Conservation (phyloP, 1,140 invertebrate genomes). For the Polypedilum pembai region DNA sequence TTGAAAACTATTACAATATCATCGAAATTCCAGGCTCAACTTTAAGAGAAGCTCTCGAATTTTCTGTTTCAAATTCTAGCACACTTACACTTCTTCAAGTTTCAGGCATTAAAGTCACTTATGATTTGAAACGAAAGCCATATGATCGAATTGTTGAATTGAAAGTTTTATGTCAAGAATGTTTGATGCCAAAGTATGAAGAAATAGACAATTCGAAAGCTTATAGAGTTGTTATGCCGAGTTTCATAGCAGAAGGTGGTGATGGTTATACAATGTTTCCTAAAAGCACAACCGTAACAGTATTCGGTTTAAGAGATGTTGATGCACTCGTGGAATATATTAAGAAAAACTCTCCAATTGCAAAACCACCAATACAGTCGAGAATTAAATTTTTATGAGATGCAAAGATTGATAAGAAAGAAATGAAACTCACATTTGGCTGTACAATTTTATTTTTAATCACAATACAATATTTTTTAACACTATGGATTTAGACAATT, state of each 20-base stretch:
- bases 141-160: conserved; percentile 52
- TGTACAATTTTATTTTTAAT: no score
- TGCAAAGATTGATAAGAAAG: no score
- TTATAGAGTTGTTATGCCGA: conserved; percentile 55
- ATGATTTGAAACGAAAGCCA: conserved; percentile 46
- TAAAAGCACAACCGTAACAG: no score
- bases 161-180: conserved; percentile 51
- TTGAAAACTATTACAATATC: conserved; percentile 60
- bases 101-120: conserved; percentile 45
- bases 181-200: conserved; percentile 48
- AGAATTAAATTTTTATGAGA: no score
- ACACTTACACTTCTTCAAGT: conserved; percentile 46
- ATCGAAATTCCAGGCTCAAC: conserved; percentile 55
- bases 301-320: no score
- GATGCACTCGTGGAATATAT: no score
- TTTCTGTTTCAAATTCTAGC: conserved; percentile 30
- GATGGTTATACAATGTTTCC: conserved; percentile 50
- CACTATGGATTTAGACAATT: no score
- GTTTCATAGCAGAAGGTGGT: conserved; percentile 59
- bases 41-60: conserved; percentile 48
- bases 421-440: no score
- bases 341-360: no score
- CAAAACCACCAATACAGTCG: no score
- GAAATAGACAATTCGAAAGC: conserved; percentile 45
- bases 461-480: no score